A percentile compares a stretch with the other conserved stretches of the same genome.
These are phyloP conservation scores for Cyanoramphus novaezelandiae DNA, from an alignment of 2,113 vertebrate genomes.

Conservation along the genomic window DNA sequence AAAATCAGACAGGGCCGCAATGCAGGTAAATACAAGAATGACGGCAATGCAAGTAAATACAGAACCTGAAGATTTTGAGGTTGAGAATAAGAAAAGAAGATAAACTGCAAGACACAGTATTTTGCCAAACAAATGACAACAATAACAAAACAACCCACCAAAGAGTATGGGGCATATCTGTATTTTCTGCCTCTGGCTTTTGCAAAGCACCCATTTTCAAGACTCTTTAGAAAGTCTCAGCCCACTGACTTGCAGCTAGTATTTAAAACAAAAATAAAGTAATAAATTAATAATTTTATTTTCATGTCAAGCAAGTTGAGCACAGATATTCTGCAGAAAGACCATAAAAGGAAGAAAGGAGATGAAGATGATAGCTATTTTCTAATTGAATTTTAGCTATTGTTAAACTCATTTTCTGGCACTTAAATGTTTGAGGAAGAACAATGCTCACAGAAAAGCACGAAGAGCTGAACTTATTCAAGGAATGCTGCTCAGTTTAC, in stretches of 20 bases:
- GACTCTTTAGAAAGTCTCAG: neutral
- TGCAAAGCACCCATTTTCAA: neutral
- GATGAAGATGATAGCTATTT: neutral
- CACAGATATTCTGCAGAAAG: neutral
- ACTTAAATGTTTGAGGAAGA: neutral
- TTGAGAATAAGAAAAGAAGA: neutral
- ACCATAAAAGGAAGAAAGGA: constrained; percentile 34
- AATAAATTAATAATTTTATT: neutral
- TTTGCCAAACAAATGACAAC: neutral
- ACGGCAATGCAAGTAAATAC: neutral
- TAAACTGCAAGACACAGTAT: neutral
- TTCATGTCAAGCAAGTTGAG: neutral
- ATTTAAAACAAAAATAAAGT: neutral
- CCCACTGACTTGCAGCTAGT: neutral
- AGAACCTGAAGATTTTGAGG: neutral
- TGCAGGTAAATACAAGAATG: neutral
- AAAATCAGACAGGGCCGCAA: neutral
- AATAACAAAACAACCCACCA: neutral
- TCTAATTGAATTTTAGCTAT: constrained; percentile 22
- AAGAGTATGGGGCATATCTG: neutral
- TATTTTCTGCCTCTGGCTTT: neutral
- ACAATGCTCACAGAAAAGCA: neutral
- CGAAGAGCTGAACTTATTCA: neutral
- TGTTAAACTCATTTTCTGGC: constrained; percentile 16
- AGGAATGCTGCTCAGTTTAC: neutral